Conservation (phyloP, 2,797 vertebrate genomes). For the Tolypeutes matacus region DNA sequence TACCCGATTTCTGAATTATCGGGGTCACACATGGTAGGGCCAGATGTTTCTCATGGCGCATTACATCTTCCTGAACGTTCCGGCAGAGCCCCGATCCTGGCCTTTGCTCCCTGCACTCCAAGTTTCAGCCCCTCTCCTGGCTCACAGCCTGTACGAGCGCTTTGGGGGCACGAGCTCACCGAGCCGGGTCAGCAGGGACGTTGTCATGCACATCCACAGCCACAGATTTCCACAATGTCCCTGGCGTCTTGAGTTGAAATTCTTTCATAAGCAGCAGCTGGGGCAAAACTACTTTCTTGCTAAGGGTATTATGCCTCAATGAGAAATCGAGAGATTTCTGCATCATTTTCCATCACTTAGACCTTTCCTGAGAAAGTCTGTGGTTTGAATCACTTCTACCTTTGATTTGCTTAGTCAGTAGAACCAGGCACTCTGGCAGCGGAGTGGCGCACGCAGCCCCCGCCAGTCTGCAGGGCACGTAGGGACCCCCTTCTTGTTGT, state of each 20-base stretch:
- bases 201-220: too few species aligned
- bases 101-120: not conserved
- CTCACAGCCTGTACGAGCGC: not conserved
- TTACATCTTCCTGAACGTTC: too few species aligned
- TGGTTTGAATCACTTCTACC: not conserved
- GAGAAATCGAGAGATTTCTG: not conserved
- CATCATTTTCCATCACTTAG: not conserved
- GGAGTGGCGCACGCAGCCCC: too few species aligned
- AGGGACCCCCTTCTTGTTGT: fast-evolving
- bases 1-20: not conserved
- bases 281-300: not conserved
- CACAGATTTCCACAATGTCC: fast-evolving
- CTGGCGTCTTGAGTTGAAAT: too few species aligned
- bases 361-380: not conserved
- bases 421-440: not conserved
- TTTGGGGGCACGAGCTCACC: fast-evolving
- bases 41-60: not conserved
- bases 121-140: not conserved
- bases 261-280: not conserved
- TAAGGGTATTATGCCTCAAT: not conserved
- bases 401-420: not conserved
- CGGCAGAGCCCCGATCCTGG: not conserved
- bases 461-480: not conserved
- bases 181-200: too few species aligned
- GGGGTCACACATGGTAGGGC: not conserved